phyloP scores from a whole-genome alignment of 2,113 vertebrate genomes.

The Corvus hawaiiensis region DNA sequence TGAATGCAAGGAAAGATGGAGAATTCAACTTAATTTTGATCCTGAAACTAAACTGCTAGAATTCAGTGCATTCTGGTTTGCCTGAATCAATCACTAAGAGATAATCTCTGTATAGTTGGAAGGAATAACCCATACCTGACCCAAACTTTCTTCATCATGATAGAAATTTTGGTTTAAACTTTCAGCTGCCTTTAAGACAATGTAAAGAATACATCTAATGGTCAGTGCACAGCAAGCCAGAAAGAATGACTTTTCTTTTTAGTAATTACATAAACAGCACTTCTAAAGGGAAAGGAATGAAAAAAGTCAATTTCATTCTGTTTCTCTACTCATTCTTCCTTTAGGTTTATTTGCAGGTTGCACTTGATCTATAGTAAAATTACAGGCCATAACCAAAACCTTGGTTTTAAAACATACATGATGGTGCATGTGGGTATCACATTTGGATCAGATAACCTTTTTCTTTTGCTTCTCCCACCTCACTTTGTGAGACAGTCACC shows the following conservation, averaged over 20 bases:
- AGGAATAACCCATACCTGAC: not conserved
- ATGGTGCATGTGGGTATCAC: not conserved
- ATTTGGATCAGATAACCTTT: not conserved
- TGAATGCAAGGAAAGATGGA: not conserved
- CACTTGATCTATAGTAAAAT: not conserved
- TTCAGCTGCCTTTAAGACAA: not conserved
- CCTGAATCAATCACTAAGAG: not conserved
- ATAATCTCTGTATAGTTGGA: not conserved
- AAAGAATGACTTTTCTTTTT: not conserved
- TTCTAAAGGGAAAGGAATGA: not conserved
- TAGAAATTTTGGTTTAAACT: not conserved
- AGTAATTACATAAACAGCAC: not conserved
- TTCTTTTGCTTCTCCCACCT: fast-evolving
- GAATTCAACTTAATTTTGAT: not conserved
- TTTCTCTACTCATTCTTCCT: not conserved
- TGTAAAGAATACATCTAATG: not conserved
- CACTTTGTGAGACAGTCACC: not conserved
- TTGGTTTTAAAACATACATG: not conserved
- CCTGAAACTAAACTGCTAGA: not conserved
- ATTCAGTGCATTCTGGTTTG: not conserved
- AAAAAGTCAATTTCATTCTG: not conserved
- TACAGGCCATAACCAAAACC: not conserved
- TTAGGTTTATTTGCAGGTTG: not conserved
- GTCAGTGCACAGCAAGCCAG: not conserved
- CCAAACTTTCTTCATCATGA: not conserved